Evolutionary conservation across 2,888 invertebrate genomes (phyloP), one percentile per base, ranked within the genome.

Genomic region (Sinentomon sp.): DNA sequence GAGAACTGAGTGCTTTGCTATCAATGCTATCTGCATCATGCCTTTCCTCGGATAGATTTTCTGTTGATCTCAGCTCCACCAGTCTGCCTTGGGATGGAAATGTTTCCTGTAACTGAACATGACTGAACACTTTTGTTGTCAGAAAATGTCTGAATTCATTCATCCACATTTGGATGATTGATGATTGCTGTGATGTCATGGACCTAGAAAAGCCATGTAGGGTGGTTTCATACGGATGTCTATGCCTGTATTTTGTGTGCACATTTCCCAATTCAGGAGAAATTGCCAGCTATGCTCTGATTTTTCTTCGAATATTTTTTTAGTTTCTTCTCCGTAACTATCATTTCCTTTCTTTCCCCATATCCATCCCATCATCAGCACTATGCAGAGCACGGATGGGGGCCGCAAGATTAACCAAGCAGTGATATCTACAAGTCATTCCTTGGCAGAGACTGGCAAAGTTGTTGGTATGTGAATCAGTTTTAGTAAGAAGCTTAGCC

Each of bases 321-420:
- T 7, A 34, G 17, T 17, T 13, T 12, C 12, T 18, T 13, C 18
- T 28, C 14, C 17, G 10, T 35, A 28, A 27, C 32, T 35, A 27
- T 22, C 28, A 28, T 33, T 17, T 12, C 7, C 10, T 16, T 22
- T 14, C 12, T 37, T 32, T 17, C n/a, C 28, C 9, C 21, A 25
- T 27, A 7, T 24, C 28, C 25, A 32, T 37, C 37, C 36, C 30
- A 39, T 41, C 52, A 56, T 22, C 49, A 87, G 87, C 50, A 80
- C 83, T 14, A 82, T 89, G 74, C 82, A 85, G 46, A 82, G 73
- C 47, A 77, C 82, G 22, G 89, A 89, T 53, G 71, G 83, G 43
- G 87, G 87, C 1, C 64, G 85, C 33, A 85, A 85, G 54, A 62
- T 89, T 38, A 85, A 83, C 46, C 82, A 83, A 49, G 87, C 87